Evolutionary conservation across 2,888 invertebrate species (phyloP).

Genomic region (Epiperipatus broadwayi): DNA sequence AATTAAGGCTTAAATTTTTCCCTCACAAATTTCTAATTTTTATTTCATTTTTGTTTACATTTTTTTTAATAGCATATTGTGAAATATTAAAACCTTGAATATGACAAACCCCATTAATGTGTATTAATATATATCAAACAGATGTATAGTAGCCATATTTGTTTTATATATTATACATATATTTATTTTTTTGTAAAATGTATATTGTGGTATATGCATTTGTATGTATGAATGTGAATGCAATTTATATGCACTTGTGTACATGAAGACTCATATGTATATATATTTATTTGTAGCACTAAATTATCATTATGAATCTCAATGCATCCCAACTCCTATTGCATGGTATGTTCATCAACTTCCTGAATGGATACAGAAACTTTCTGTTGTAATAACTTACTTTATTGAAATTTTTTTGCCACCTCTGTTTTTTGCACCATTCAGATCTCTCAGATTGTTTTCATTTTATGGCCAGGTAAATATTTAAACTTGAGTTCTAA

Average conservation of each 20-base stretch:
- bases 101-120: too few species aligned
- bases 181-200: neutral
- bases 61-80: too few species aligned
- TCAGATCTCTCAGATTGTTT: constrained; percentile 40
- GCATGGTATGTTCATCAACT: constrained; percentile 52
- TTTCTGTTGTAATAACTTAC: constrained; percentile 40
- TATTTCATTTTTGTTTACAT: too few species aligned
- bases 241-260: constrained; percentile 33
- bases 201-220: neutral
- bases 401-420: constrained; percentile 46
- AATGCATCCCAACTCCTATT: constrained; percentile 49
- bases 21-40: too few species aligned
- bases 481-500: constrained; percentile 16
- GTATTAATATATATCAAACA: too few species aligned
- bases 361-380: constrained; percentile 43
- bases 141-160: too few species aligned
- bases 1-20: too few species aligned
- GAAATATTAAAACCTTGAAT: too few species aligned
- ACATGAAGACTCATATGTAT: neutral
- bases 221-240: neutral
- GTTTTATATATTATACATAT: too few species aligned
- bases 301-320: constrained; percentile 47
- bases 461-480: constrained; percentile 45
- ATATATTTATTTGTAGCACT: constrained; percentile 23
- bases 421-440: constrained; percentile 49